phyloP scores from a whole-genome alignment of 1,140 invertebrate species.

The Heterodera carotae region DNA sequence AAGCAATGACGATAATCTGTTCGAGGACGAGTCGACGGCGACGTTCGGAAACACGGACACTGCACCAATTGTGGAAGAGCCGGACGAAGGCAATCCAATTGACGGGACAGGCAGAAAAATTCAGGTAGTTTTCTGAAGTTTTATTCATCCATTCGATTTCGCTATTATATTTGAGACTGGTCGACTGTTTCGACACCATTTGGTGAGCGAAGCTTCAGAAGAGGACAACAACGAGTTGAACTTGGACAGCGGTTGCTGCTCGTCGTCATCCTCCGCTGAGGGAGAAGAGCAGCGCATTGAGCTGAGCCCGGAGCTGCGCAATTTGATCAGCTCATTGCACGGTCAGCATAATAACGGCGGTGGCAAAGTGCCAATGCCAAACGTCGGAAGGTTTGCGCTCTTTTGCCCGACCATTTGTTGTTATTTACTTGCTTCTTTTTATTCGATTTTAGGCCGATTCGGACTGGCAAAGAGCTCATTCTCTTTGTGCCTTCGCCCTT shows the following conservation, averaged over 20 bases:
- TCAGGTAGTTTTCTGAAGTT: no score
- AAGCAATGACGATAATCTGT: background rate
- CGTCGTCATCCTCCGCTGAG: background rate
- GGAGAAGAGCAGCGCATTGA: background rate
- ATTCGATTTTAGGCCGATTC: background rate
- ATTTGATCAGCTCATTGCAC: background rate
- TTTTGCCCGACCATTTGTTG: no score
- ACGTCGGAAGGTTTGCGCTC: no score
- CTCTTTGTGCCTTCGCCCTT: background rate
- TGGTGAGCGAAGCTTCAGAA: no score
- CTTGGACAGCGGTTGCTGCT: background rate
- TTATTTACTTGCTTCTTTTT: no score
- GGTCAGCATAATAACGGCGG: background rate
- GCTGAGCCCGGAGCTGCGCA: background rate
- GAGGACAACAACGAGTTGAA: background rate
- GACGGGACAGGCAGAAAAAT: no score
- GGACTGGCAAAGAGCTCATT: background rate
- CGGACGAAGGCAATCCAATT: background rate
- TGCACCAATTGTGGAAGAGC: background rate
- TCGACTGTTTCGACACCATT: background rate
- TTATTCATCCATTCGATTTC: no score
- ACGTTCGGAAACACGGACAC: background rate
- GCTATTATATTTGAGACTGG: background rate
- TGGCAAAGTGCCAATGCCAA: no score
- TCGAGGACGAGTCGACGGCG: background rate